phyloP scores from a whole-genome alignment of 1,140 invertebrate genomes.

The Penaeus indicus region DNA sequence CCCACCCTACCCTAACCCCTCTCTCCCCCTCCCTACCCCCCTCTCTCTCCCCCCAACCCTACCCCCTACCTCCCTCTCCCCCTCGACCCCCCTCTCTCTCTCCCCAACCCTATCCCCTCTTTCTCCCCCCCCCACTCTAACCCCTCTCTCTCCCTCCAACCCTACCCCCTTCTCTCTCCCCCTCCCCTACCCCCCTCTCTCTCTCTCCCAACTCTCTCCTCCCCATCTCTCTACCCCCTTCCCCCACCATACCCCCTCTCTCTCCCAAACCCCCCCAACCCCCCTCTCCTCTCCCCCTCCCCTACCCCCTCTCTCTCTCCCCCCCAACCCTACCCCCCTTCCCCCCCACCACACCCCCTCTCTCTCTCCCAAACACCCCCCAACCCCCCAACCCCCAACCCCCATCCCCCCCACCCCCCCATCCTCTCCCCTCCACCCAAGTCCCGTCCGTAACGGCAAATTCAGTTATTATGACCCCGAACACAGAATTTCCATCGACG shows the following conservation, averaged over 20 bases:
- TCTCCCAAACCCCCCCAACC: not conserved
- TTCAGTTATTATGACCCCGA: constrained; percentile 1
- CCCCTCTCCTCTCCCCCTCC: not conserved
- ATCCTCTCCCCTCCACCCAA: not conserved
- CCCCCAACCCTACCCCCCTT: not conserved
- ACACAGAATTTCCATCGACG: constrained; percentile 35
- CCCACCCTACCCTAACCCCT: not conserved
- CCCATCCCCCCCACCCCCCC: not conserved
- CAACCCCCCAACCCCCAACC: not conserved
- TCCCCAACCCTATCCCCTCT: not conserved
- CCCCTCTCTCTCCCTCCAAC: not conserved
- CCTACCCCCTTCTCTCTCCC: not conserved
- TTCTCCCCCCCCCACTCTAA: not conserved
- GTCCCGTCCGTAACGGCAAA: not conserved
- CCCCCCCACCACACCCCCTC: not conserved
- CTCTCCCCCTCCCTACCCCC: not conserved
- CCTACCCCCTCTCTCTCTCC: not conserved
- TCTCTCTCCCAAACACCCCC: not conserved
- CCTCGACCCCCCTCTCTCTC: not conserved
- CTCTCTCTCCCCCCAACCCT: not conserved
- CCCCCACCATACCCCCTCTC: not conserved
- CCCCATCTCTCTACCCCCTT: too few species aligned
- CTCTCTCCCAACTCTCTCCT: too few species aligned
- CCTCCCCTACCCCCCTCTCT: too few species aligned
- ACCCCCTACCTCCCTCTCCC: not conserved